Evolutionary conservation across 2,888 invertebrate genomes (phyloP), one percentile per base, ranked within the genome.

Genomic region (Xanthostigma xanthostigma): DNA sequence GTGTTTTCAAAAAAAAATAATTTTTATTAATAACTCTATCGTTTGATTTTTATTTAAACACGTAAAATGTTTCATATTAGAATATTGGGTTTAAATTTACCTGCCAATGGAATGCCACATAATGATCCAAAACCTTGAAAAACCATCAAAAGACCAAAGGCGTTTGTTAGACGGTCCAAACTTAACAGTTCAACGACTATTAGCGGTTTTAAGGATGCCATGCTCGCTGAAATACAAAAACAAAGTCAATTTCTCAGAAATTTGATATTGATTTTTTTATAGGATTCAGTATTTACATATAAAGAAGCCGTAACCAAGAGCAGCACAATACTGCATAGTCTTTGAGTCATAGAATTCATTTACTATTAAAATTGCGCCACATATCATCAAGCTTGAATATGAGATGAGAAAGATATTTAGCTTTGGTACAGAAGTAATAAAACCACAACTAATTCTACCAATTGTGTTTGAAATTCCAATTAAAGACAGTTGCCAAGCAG

Each of bases 71-170:
- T 27, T 27, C 27, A 27, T 27, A 13, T 38, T 12, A 12, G 13
- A 27, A 13, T 17, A n/a, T 42, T 8, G 8, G 11, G 8, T 9
- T 14, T 12, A 34, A 35, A 8, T 9, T 45, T 2, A 3, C 66
- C 67, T 14, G 65, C 67, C n/a, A 68, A 11, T 3, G 68, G 66
- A 13, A 69, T 61, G 50, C 93, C 93, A 36, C 92, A 69, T 17
- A 89, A 73, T n/a, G 91, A 89, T 2, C 92, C 92, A 46, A 90
- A 64, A 14, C 95, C 94, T 74, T 94, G 93, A 68, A 94, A 93
- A 55, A 96, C 74, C 59, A 94, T 78, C 53, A 90, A 75, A 50
- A 96, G 72, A 9, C 95, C 95, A 65, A 91, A 95, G 45, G 92
- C 90, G 66, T 93, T 95, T 1, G 94, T 94, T 50, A 96, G 69